A percentile compares a stretch with the other conserved stretches of the same genome.
phyloP scores from a whole-genome alignment of 2,113 vertebrate species.

The Thinocorus orbignyianus region DNA sequence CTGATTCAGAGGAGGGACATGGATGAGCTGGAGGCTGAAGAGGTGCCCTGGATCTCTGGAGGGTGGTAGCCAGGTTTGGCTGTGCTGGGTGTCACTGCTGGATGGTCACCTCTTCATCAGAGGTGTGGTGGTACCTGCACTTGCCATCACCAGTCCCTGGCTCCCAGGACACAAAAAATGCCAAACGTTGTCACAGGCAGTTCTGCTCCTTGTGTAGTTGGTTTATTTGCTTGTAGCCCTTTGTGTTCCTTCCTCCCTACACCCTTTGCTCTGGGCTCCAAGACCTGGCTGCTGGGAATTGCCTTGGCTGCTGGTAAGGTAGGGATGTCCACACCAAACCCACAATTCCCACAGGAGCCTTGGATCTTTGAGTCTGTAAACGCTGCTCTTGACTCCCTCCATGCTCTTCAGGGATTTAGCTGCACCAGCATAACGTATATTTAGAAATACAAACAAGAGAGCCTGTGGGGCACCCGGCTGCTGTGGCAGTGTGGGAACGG shows the following conservation, averaged over 20 bases:
- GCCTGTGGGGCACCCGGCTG: neutral
- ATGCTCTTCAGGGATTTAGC: neutral
- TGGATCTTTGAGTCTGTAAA: neutral
- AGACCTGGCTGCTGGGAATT: neutral
- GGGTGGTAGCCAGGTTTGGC: neutral
- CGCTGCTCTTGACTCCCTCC: neutral
- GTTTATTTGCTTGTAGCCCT: neutral
- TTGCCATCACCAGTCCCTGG: neutral
- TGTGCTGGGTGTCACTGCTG: rapidly evolving
- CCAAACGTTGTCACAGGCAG: neutral
- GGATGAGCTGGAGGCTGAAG: neutral
- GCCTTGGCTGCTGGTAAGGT: neutral
- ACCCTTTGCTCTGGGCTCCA: neutral
- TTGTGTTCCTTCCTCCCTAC: neutral
- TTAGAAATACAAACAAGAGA: slow-evolving; percentile 28
- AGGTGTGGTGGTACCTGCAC: neutral
- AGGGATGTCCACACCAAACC: neutral
- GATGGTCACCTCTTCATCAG: neutral
- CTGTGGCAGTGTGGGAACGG: neutral
- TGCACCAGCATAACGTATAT: neutral
- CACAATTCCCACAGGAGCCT: neutral
- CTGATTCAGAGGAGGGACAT: neutral
- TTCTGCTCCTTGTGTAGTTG: neutral
- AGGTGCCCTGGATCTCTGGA: neutral
- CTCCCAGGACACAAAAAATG: neutral